Base-by-base conservation (phyloP, 2,888 invertebrate species). In the Gasteruption jaculator region DNA sequence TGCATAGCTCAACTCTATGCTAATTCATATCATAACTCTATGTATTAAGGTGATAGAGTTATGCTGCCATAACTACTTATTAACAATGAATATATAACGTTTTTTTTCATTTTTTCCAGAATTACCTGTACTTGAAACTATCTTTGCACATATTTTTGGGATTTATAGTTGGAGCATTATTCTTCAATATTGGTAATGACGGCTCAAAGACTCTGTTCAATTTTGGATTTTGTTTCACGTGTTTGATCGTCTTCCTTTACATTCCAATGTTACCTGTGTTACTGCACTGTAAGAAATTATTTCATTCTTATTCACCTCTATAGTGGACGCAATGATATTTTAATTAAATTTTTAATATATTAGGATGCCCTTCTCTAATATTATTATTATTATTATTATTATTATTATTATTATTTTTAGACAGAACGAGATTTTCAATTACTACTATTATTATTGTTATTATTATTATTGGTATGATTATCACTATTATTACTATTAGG, bases 201-300 rank as follows among this genome's bases (percentile, higher is more conserved):
- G 90, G 83, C 0, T 85, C 88, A 0, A 88, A 86, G 64, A 86
- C 86, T 0, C 72, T 90, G 18, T 89, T 85, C 65, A 89, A 89
- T 71, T 90, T 88, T 60, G 89, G 89, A 7, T 90, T 87, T 64
- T 86, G 85, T 57, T 89, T 86, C 60, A 83, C 85, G 1, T 85
- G 85, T 46, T 75, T 85, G 12, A 88, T 90, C 46, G 82, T 82
- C 19, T 86, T 88, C 71, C 76, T 90, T 58, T 90, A 88, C 62
- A 77, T 88, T 37, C 86, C 90, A 0, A 83, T 90, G 83, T 80
- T 89, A 77, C 90, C 90, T 3, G 80, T 87, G 29, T 70, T 90
- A 35, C 70, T 89, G 49, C 79, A 85, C 55, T 90, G 90, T 90
- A 74, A 83, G 86, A 77, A 51, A 33, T n/a, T n/a, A n/a, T n/a